phyloP scores from a whole-genome alignment of 2,113 vertebrate species.

The Tinamus guttatus region DNA sequence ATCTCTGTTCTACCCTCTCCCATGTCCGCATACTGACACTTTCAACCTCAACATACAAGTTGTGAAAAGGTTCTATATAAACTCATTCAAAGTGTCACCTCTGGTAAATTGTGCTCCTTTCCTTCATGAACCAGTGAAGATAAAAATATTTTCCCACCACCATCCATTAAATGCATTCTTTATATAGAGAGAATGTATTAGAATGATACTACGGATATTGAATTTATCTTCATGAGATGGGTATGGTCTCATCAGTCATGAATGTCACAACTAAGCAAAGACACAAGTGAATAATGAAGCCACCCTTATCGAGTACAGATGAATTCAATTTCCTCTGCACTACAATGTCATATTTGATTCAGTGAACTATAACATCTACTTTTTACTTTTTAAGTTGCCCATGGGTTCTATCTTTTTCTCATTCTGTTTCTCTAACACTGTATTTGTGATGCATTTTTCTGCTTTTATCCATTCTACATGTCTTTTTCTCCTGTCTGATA shows the following conservation, averaged over 20 bases:
- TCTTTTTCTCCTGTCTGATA: slow-evolving; percentile 54
- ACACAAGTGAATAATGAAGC: slow-evolving; percentile 75
- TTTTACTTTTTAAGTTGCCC: slow-evolving; percentile 80
- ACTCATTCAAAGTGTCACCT: slow-evolving; percentile 61
- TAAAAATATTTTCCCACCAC: slow-evolving; percentile 74
- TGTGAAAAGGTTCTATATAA: slow-evolving; percentile 37
- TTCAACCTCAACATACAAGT: slow-evolving; percentile 25
- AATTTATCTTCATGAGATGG: slow-evolving; percentile 79
- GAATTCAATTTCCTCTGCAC: slow-evolving; percentile 80
- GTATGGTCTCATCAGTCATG: slow-evolving; percentile 76
- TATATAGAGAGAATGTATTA: slow-evolving; percentile 75
- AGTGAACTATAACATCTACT: slow-evolving; percentile 75
- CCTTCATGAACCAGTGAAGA: slow-evolving; percentile 71
- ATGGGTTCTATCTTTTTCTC: slow-evolving; percentile 68
- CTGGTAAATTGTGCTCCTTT: slow-evolving; percentile 67
- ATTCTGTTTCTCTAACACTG: slow-evolving; percentile 52
- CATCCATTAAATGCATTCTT: slow-evolving; percentile 76
- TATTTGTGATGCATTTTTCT: slow-evolving; percentile 68
- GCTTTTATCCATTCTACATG: slow-evolving; percentile 51
- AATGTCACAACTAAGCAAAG: slow-evolving; percentile 70
- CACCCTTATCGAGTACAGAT: slow-evolving; percentile 75
- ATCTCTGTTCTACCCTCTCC: not conserved
- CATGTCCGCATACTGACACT: not conserved
- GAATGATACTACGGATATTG: slow-evolving; percentile 72
- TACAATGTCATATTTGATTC: slow-evolving; percentile 80